A percentile compares a stretch with the other conserved stretches of the same genome.
Evolutionary conservation across 2,113 vertebrate species (phyloP).

Genomic region (Alaudala cheleensis): DNA sequence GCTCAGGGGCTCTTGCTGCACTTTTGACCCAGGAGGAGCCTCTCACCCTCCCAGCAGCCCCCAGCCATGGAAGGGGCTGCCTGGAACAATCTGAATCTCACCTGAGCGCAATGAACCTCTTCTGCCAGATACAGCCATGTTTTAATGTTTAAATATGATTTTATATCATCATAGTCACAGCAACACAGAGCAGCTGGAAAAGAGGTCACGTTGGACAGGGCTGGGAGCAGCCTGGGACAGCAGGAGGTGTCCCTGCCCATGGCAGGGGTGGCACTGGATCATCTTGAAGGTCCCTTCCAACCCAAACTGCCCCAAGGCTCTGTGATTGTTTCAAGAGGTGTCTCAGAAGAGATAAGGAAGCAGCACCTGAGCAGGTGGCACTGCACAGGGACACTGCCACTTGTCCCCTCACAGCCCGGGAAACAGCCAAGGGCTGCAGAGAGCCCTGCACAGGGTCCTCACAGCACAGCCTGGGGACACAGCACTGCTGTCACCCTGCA

Average conservation of each 20-base stretch:
- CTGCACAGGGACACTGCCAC: not conserved
- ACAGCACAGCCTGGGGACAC: not conserved
- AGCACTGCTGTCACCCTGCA: not conserved
- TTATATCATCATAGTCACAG: not conserved
- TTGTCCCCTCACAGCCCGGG: not conserved
- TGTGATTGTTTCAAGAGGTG: not conserved
- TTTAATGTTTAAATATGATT: not conserved
- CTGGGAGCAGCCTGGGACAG: not conserved
- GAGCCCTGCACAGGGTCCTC: not conserved
- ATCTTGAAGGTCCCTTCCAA: no score
- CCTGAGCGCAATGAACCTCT: not conserved
- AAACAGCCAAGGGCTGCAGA: no score
- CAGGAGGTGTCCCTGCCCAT: not conserved
- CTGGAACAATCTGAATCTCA: not conserved
- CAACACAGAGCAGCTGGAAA: not conserved
- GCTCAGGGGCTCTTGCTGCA: not conserved
- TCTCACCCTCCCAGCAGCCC: not conserved
- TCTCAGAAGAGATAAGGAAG: not conserved
- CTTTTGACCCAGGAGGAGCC: not conserved
- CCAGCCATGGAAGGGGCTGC: not conserved
- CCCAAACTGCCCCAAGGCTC: not conserved
- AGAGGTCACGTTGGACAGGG: accelerated
- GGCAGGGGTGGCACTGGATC: not conserved
- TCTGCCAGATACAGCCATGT: not conserved
- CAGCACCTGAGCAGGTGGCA: not conserved